Conservation (phyloP, 2,888 invertebrate genomes). For the Napeogenes sylphis region DNA sequence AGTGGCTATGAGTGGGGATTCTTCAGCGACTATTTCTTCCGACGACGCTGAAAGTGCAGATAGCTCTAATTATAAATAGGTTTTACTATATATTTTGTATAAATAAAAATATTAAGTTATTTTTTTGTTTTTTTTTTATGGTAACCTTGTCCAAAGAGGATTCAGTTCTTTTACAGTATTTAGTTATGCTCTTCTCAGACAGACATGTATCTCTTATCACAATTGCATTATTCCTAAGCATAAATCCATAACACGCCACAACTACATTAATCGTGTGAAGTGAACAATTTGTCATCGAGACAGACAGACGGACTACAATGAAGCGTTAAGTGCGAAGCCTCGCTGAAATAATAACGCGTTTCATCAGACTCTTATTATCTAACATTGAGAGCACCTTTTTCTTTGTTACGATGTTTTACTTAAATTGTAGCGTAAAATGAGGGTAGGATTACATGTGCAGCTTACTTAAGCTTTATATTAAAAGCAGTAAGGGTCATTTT, state of each 20-base stretch:
- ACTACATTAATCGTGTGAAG: slow-evolving; percentile 60
- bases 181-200: slow-evolving; percentile 1
- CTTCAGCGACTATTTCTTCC: slow-evolving; percentile 8
- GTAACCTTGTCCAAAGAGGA: too few species aligned
- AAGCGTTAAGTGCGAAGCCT: slow-evolving; percentile 35
- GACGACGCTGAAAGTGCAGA: background rate
- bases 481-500: slow-evolving; percentile 22
- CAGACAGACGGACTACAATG: slow-evolving; percentile 47
- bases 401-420: slow-evolving; percentile 25
- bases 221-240: slow-evolving; percentile 29
- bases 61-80: slow-evolving; percentile 7
- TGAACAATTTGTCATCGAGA: slow-evolving; percentile 62
- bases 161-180: background rate
- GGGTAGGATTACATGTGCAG: slow-evolving; percentile 20
- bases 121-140: too few species aligned
- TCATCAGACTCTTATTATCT: slow-evolving; percentile 20
- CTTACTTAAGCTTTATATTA: slow-evolving; percentile 11
- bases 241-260: slow-evolving; percentile 53
- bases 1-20: slow-evolving; percentile 40
- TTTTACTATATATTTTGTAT: background rate
- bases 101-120: too few species aligned
- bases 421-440: slow-evolving; percentile 28
- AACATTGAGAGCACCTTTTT: slow-evolving; percentile 23
- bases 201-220: slow-evolving; percentile 11
- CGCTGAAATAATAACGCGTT: slow-evolving; percentile 21